These are phyloP conservation scores for Drosophila prolongata DNA, from an alignment of 2,888 invertebrate genomes.

Conservation along the genomic window DNA sequence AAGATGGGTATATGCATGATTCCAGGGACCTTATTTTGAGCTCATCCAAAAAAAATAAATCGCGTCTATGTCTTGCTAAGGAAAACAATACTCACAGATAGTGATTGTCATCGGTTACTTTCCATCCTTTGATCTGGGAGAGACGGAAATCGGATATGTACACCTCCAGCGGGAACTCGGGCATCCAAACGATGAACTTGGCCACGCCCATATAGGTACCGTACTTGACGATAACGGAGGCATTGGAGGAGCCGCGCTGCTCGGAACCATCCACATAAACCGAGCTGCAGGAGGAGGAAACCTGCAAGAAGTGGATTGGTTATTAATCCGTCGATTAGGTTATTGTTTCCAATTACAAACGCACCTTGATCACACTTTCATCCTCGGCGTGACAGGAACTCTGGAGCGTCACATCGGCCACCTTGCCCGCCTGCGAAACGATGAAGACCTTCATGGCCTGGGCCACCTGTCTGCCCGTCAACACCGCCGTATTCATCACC, in stretches of 20 bases:
- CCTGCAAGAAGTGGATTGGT: slow-evolving; percentile 86
- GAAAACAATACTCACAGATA: slow-evolving; percentile 72
- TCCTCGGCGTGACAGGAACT: slow-evolving; percentile 98
- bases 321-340: too few species aligned
- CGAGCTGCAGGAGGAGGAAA: slow-evolving; percentile 97
- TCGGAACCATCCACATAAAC: slow-evolving; percentile 98
- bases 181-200: slow-evolving; percentile 98
- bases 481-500: slow-evolving; percentile 96
- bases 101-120: slow-evolving; percentile 92
- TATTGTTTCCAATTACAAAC: background rate
- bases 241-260: slow-evolving; percentile 96
- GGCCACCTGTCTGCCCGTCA: slow-evolving; percentile 96
- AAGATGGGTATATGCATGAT: too few species aligned
- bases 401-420: slow-evolving; percentile 97
- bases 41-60: too few species aligned
- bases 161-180: slow-evolving; percentile 96
- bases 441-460: slow-evolving; percentile 98
- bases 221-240: slow-evolving; percentile 96
- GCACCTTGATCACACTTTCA: slow-evolving; percentile 97
- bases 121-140: slow-evolving; percentile 97
- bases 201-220: slow-evolving; percentile 95
- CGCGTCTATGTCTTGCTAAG: background rate
- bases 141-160: slow-evolving; percentile 94
- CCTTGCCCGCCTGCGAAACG: slow-evolving; percentile 96
- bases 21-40: too few species aligned